These are phyloP conservation scores for Steinernema carpocapsae DNA, from an alignment of 2,888 invertebrate species.

Conservation along the genomic window DNA sequence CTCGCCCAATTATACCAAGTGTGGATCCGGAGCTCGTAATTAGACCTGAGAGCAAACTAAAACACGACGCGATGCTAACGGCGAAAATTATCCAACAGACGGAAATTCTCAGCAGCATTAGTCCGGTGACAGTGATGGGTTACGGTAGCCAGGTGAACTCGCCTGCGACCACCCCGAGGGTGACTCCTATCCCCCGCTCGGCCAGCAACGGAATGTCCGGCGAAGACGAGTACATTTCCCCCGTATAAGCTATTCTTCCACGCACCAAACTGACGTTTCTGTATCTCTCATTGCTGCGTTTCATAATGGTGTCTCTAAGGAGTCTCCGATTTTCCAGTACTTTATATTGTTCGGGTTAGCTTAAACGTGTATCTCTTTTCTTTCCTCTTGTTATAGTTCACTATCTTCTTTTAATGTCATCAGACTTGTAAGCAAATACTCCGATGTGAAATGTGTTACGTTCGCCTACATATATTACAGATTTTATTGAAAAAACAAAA, in stretches of 20 bases:
- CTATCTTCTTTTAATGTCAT: no score
- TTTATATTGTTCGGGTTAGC: slow-evolving; percentile 26
- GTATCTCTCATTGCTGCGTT: slow-evolving; percentile 6
- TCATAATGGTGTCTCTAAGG: background rate
- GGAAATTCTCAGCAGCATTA: slow-evolving; percentile 39
- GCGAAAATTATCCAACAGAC: slow-evolving; percentile 37
- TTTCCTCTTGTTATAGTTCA: background rate
- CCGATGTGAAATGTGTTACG: no score
- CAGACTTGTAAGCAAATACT: no score
- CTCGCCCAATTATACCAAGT: slow-evolving; percentile 53
- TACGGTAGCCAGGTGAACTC: slow-evolving; percentile 46
- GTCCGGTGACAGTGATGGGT: slow-evolving; percentile 48
- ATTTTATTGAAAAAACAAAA: no score
- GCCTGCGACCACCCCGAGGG: slow-evolving; percentile 54
- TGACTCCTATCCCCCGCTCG: slow-evolving; percentile 44
- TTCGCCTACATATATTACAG: no score
- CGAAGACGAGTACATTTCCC: slow-evolving; percentile 7
- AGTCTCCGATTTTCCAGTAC: background rate
- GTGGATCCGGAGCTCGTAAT: slow-evolving; percentile 11
- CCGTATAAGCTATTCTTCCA: background rate
- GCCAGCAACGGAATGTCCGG: slow-evolving; percentile 11
- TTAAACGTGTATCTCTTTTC: slow-evolving; percentile 23
- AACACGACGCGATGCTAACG: background rate
- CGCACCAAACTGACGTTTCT: background rate
- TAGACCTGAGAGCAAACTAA: slow-evolving; percentile 35